A percentile compares a stretch with the other conserved stretches of the same genome.
Conservation (phyloP, 2,113 vertebrate species). For the Perca schrenkii region DNA sequence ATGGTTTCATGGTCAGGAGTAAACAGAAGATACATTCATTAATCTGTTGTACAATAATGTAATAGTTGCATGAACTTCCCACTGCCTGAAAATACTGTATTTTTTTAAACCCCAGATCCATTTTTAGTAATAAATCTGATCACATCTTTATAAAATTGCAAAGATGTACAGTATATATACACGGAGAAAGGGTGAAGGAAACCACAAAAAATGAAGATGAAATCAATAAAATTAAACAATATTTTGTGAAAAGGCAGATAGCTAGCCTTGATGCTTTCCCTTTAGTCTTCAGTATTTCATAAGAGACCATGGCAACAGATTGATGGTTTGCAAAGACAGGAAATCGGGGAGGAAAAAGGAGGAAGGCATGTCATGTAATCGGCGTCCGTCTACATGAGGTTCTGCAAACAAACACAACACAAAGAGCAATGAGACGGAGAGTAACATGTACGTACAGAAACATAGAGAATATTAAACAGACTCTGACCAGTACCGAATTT, state of each 20-base stretch:
- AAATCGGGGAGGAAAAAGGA: constrained; percentile 35
- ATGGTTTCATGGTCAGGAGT: constrained; percentile 73
- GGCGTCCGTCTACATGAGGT: constrained; percentile 63
- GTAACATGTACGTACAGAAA: constrained; percentile 1
- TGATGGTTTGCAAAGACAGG: constrained; percentile 58
- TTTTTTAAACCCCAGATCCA: constrained; percentile 23
- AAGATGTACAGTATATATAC: constrained; percentile 70
- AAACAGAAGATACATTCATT: constrained; percentile 86
- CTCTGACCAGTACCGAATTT: neutral
- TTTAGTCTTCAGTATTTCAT: constrained; percentile 62
- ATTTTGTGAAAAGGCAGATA: constrained; percentile 73
- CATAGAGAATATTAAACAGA: neutral
- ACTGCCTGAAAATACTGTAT: constrained; percentile 82
- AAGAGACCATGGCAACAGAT: constrained; percentile 70
- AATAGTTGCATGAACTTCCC: constrained; percentile 51
- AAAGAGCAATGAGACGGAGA: neutral
- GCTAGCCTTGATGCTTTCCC: constrained; percentile 56
- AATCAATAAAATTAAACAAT: constrained; percentile 51
- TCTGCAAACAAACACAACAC: constrained; percentile 65
- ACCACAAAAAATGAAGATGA: constrained; percentile 63
- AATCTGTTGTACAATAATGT: constrained; percentile 74
- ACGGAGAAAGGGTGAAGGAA: constrained; percentile 50
- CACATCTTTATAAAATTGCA: constrained; percentile 67
- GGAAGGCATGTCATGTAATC: constrained; percentile 37
- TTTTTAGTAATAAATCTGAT: constrained; percentile 55